Evolutionary conservation across 2,888 invertebrate species (phyloP), one percentile per base, ranked within the genome.

Genomic region (Ectemnius lituratus): DNA sequence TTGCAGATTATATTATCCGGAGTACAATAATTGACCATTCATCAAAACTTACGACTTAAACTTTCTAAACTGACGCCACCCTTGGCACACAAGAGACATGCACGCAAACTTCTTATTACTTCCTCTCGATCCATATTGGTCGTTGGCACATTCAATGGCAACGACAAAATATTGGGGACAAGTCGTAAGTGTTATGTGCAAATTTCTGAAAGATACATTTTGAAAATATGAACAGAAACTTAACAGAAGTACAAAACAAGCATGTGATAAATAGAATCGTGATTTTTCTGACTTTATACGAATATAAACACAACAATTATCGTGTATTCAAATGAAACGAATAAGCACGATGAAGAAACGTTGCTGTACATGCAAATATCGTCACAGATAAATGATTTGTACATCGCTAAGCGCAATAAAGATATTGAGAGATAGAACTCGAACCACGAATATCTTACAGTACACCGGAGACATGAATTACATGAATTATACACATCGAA

Each of bases 11-110:
- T 11, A 6, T 6, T 37, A 37, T 6, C 37, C 11, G 37, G 37
- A 37, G 11, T 37, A 47, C 13, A 16, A 56, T n/a, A 37, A 52
- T 49, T 66, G 60, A 67, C 46, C 0, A 49, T 45, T n/a, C 52
- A 62, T 11, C n/a, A 60, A 37, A 64, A 92, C 93, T 92, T 91
- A 93, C 93, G 88, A 81, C 92, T 92, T 75, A 93, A 91, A 84
- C 92, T 91, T 57, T 91, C 90, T 62, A 93, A 86, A 6, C 68
- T 77, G 5, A 85, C 62, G n/a, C 86, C 86, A 23, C 84, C 84
- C 49, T 87, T 87, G 0, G 80, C 75, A 0, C 84, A 84, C 14
- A 87, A 68, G 4, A 87, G 27, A 52, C 85, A 85, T 18, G 86
- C 85, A 16, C 84, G 75, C n/a, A 87, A 28, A 67, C 79, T 80